phyloP scores from a whole-genome alignment of 2,888 invertebrate genomes.

The Hoplodrina ambigua region DNA sequence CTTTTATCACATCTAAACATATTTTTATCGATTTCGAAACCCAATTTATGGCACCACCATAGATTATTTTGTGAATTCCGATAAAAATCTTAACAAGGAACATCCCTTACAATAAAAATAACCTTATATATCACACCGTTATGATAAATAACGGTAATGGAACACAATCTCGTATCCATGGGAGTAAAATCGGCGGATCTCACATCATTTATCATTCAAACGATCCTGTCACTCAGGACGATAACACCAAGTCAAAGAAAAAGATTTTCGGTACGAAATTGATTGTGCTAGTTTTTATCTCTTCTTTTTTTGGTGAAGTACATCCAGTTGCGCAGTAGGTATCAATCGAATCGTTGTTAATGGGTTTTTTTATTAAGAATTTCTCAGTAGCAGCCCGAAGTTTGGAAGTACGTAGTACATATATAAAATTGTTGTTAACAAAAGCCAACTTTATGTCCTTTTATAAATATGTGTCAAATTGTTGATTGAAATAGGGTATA shows the following conservation, averaged over 20 bases:
- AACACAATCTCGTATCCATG: constrained; percentile 40
- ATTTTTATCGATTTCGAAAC: no score
- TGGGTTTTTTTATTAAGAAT: no score
- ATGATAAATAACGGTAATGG: constrained; percentile 36
- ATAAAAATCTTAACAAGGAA: constrained; percentile 18
- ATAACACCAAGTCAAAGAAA: constrained; percentile 45
- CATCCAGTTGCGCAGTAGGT: not conserved
- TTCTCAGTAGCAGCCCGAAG: no score
- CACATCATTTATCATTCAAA: constrained; percentile 60
- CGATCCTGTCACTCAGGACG: constrained; percentile 55
- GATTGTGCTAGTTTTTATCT: constrained; percentile 29
- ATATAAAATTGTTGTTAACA: no score
- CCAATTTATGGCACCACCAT: no score
- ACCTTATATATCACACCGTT: constrained; percentile 16
- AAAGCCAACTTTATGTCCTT: no score
- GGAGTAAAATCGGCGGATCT: constrained; percentile 41
- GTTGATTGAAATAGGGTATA: no score
- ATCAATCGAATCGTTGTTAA: no score
- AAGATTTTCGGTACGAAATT: constrained; percentile 34
- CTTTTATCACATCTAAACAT: no score
- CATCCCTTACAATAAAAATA: constrained; percentile 15
- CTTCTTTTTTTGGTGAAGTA: constrained; percentile 5
- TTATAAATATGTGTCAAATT: no score
- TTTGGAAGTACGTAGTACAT: no score
- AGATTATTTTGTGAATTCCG: not conserved